phyloP scores from a whole-genome alignment of 2,888 invertebrate genomes.

The Rhogogaster chlorosoma region DNA sequence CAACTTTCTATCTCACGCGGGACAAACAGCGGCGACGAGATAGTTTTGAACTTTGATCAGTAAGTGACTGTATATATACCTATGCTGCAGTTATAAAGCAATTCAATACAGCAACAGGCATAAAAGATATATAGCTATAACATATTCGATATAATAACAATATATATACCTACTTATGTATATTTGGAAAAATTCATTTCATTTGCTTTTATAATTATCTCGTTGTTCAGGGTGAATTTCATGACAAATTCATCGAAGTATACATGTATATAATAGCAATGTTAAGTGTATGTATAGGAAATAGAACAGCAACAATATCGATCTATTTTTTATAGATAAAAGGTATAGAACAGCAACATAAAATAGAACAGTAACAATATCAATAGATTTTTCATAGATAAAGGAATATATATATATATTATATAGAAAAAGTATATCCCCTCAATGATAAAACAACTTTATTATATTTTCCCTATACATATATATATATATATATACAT shows the following conservation, averaged over 20 bases:
- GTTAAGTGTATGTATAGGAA: too few relatives aligned
- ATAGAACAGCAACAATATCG: too few relatives aligned
- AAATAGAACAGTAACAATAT: too few relatives aligned
- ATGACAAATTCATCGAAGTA: too few relatives aligned
- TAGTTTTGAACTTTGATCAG: conserved; percentile 25
- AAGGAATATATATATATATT: too few relatives aligned
- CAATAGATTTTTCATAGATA: too few relatives aligned
- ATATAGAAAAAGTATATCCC: background rate
- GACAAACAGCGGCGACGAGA: background rate
- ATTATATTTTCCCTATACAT: background rate
- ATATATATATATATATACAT: background rate
- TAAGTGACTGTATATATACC: background rate
- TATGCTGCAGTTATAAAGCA: background rate
- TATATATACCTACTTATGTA: background rate
- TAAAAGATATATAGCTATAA: background rate
- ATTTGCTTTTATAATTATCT: background rate
- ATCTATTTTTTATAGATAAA: too few relatives aligned
- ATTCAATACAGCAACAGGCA: background rate
- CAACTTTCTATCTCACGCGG: conserved; percentile 24
- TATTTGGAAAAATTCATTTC: background rate
- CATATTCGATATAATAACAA: background rate
- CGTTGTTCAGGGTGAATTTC: too few relatives aligned
- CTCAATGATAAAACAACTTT: background rate
- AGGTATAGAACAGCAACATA: too few relatives aligned
- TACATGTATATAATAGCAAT: too few relatives aligned